phyloP scores from a whole-genome alignment of 2,888 invertebrate species.

The Tetheella fluctuosa region DNA sequence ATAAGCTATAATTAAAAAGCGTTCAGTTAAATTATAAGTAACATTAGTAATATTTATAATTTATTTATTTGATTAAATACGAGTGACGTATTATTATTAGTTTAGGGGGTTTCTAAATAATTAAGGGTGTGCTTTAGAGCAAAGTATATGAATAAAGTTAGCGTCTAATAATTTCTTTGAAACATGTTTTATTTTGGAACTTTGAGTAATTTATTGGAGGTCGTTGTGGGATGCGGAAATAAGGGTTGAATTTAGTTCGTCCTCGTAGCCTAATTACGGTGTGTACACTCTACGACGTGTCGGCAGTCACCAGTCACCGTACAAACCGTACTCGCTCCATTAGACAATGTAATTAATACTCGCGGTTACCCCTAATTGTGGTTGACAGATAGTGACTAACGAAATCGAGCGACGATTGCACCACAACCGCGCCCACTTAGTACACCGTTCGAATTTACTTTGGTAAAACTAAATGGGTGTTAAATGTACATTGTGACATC shows the following conservation, averaged over 20 bases:
- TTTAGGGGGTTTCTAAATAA: not conserved
- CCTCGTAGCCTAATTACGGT: conserved; percentile 39
- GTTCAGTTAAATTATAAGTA: too few relatives aligned
- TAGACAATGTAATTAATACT: conserved; percentile 82
- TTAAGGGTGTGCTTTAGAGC: not conserved
- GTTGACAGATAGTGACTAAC: conserved; percentile 65
- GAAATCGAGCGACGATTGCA: conserved; percentile 62
- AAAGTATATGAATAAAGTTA: not conserved
- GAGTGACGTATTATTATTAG: too few relatives aligned
- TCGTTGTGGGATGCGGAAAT: conserved; percentile 33
- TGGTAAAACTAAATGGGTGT: conserved; percentile 56
- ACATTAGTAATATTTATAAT: too few relatives aligned
- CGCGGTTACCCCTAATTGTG: conserved; percentile 76
- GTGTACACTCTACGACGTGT: conserved; percentile 53
- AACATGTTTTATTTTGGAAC: conserved; percentile 13
- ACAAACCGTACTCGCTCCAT: conserved; percentile 71
- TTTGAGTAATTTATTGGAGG: conserved; percentile 22
- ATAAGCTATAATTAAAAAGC: not conserved
- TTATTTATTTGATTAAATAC: too few relatives aligned
- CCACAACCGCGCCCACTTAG: conserved; percentile 68
- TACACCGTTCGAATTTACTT: conserved; percentile 47
- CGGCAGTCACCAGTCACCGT: conserved; percentile 49
- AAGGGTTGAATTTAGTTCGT: conserved; percentile 36
- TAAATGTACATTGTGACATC: conserved; percentile 59
- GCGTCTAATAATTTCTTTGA: not conserved